Conservation (phyloP, 1,140 invertebrate species). For the Drosophila lini region DNA sequence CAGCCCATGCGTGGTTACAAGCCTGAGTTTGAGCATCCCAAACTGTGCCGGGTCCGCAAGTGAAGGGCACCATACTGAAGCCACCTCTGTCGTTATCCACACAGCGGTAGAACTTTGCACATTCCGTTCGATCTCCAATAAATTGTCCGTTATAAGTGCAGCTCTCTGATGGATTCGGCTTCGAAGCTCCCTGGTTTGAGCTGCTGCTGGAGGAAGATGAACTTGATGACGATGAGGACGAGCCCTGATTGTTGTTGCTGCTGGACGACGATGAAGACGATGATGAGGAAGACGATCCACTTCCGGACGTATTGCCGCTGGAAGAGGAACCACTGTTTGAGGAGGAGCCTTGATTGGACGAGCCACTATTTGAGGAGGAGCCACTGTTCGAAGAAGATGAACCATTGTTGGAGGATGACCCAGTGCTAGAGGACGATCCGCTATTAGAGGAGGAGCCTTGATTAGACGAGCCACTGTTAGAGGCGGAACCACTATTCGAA, state of each 20-base stretch:
- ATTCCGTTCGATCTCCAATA: constrained; percentile 86
- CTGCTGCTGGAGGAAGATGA: constrained; percentile 35
- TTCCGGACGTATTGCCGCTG: neutral
- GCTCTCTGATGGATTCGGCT: constrained; percentile 60
- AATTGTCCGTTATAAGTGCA: constrained; percentile 86
- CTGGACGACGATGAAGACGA: constrained; percentile 18
- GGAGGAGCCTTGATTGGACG: constrained; percentile 14
- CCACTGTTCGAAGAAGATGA: constrained; percentile 51
- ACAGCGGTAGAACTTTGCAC: constrained; percentile 89
- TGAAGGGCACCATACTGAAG: constrained; percentile 87
- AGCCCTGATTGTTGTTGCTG: constrained; percentile 37
- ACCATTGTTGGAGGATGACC: constrained; percentile 30
- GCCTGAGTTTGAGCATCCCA: constrained; percentile 87
- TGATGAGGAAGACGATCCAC: constrained; percentile 5
- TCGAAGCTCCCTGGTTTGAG: constrained; percentile 15
- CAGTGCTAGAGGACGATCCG: constrained; percentile 3
- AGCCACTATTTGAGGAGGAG: constrained; percentile 8
- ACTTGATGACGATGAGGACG: constrained; percentile 41
- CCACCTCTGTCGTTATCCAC: constrained; percentile 86
- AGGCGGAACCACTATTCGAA: constrained; percentile 23
- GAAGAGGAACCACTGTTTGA: constrained; percentile 15
- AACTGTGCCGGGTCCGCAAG: constrained; percentile 88
- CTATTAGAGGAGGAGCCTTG: constrained; percentile 4
- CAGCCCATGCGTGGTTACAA: constrained; percentile 86
- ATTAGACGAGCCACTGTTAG: constrained; percentile 36